Conservation (phyloP, 1,140 invertebrate species). For the Brachionus asplanchnoidis region DNA sequence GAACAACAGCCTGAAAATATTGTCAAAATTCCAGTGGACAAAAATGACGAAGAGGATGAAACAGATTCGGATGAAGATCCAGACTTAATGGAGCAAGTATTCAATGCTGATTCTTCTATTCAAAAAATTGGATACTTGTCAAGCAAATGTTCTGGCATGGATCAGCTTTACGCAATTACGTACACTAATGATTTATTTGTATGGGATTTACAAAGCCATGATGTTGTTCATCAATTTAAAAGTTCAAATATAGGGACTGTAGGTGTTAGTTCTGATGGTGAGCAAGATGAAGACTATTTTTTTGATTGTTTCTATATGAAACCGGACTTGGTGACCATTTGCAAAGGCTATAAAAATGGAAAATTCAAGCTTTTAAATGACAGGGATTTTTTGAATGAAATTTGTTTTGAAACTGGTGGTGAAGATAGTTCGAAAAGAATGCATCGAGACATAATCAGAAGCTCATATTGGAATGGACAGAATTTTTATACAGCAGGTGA, state of each 20-base stretch:
- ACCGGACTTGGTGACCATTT: not conserved
- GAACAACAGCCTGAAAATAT: not conserved
- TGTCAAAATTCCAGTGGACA: not conserved
- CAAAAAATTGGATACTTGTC: conserved; percentile 20
- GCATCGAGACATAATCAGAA: not conserved
- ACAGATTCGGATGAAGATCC: conserved; percentile 6
- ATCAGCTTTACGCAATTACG: conserved; percentile 22
- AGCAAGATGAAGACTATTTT: conserved; percentile 15
- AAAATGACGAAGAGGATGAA: not conserved
- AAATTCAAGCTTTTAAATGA: not conserved
- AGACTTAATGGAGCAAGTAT: conserved; percentile 10
- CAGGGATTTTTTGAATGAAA: not conserved
- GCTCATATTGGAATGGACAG: not conserved
- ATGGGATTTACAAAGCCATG: conserved; percentile 36
- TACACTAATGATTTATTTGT: conserved; percentile 29
- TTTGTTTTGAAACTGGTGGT: not conserved
- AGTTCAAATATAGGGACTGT: not conserved
- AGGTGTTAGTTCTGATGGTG: not conserved
- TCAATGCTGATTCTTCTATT: conserved; percentile 17
- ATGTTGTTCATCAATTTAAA: conserved; percentile 1
- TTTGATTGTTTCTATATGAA: conserved; percentile 15
- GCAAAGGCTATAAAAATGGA: not conserved
- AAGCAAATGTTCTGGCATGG: not conserved
- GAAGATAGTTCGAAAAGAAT: not conserved
- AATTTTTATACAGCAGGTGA: conserved; percentile 22